Conservation (phyloP, 2,113 vertebrate genomes). For the Sitta europaea region DNA sequence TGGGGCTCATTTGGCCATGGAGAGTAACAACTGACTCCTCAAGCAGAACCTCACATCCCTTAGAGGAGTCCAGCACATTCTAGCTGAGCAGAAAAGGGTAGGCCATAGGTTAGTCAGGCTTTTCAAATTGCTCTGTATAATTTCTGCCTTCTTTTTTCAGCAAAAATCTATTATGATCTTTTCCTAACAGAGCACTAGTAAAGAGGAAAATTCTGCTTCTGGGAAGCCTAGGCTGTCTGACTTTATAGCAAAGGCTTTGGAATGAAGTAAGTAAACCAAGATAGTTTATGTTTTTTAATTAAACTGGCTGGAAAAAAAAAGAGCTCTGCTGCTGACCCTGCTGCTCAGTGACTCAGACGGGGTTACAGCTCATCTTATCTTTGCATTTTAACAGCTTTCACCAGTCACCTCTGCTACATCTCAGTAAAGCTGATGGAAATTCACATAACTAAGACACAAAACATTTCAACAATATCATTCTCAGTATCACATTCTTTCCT, state of each 20-base stretch:
- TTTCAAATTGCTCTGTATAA: not conserved
- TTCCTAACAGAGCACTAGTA: not conserved
- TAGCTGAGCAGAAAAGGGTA: not conserved
- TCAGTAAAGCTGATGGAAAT: not conserved
- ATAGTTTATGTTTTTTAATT: constrained; percentile 29
- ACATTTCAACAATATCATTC: not conserved
- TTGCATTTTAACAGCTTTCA: not conserved
- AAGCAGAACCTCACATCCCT: not conserved
- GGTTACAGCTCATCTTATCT: not conserved
- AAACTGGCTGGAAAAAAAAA: constrained; percentile 4
- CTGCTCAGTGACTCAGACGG: not conserved
- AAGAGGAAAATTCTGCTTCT: not conserved
- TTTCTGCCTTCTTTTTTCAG: not conserved
- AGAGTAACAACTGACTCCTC: not conserved
- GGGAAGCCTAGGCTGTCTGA: not conserved
- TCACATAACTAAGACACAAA: not conserved
- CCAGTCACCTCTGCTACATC: not conserved
- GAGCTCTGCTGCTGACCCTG: not conserved
- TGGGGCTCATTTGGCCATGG: not conserved
- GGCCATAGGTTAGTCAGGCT: not conserved
- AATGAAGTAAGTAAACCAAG: not conserved
- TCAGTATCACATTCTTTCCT: not conserved
- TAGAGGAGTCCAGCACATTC: not conserved
- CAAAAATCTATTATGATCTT: not conserved
- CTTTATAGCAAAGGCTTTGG: not conserved